Conservation (phyloP, 2,113 vertebrate species). For the Perca schrenkii region DNA sequence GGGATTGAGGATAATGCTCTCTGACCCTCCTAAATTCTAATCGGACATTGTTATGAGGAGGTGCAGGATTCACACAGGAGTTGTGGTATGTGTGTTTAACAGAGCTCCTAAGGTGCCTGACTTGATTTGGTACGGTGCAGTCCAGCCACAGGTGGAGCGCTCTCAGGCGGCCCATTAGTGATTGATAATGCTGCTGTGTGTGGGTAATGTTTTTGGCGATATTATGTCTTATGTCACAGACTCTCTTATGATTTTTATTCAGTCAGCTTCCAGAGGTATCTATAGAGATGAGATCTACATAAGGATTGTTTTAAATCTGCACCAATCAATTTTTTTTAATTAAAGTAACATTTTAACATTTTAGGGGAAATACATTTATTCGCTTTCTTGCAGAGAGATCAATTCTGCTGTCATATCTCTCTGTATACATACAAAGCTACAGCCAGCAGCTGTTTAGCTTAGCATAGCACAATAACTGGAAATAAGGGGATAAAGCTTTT, state of each 20-base stretch:
- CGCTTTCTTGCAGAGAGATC: too few species aligned
- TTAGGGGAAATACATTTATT: too few species aligned
- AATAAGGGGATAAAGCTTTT: not conserved
- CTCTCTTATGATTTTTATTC: not conserved
- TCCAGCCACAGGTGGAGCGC: slow-evolving; percentile 54
- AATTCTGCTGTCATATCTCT: too few species aligned
- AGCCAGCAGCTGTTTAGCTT: too few species aligned
- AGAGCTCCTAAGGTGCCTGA: slow-evolving; percentile 23
- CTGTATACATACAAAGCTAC: too few species aligned
- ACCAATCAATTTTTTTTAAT: not conserved
- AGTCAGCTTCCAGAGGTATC: not conserved
- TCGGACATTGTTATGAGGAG: slow-evolving; percentile 51
- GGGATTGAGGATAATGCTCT: slow-evolving; percentile 1
- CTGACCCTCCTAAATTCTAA: slow-evolving; percentile 40
- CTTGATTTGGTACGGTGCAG: slow-evolving; percentile 25
- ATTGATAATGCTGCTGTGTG: slow-evolving; percentile 5
- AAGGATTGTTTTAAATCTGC: not conserved
- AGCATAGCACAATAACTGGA: not conserved
- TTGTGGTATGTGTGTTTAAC: slow-evolving; percentile 48
- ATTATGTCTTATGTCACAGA: not conserved
- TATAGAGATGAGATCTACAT: not conserved
- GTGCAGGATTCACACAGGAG: slow-evolving; percentile 63
- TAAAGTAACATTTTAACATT: not conserved
- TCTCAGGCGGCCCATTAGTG: slow-evolving; percentile 14
- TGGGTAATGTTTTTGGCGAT: not conserved